phyloP scores from a whole-genome alignment of 2,113 vertebrate species.

The Pseudorectes ferrugineus region DNA sequence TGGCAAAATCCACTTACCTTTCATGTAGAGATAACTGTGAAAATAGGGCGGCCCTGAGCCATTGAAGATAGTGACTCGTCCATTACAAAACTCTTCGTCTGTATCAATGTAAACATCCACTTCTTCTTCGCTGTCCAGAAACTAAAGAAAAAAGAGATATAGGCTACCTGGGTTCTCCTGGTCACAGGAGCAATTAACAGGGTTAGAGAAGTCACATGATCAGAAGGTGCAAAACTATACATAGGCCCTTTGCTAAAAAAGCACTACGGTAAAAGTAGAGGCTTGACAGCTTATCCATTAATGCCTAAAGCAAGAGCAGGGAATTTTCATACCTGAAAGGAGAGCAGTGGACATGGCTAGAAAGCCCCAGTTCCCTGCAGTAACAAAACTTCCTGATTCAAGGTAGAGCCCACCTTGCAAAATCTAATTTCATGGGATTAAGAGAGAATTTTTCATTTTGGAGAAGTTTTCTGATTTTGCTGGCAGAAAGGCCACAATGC shows the following conservation, averaged over 20 bases:
- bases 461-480: not conserved
- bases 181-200: not conserved
- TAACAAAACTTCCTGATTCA: not conserved
- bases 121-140: conserved; percentile 88
- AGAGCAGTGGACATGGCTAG: not conserved
- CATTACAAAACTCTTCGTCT: conserved; percentile 86
- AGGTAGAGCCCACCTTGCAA: not conserved
- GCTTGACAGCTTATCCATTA: conserved; percentile 33
- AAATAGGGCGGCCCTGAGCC: conserved; percentile 87
- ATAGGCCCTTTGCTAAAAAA: not conserved
- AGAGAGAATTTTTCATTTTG: not conserved
- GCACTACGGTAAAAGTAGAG: not conserved
- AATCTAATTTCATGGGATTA: not conserved
- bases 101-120: conserved; percentile 87
- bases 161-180: not conserved
- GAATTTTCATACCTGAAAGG: conserved; percentile 7
- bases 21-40: conserved; percentile 93
- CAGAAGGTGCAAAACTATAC: not conserved
- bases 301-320: conserved; percentile 16
- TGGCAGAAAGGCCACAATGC: not conserved
- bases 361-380: not conserved
- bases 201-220: not conserved
- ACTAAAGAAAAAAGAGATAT: conserved; percentile 63
- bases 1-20: conserved; percentile 71
- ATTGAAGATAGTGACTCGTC: conserved; percentile 79